Evolutionary conservation across 2,113 vertebrate genomes (phyloP), one percentile per base, ranked within the genome.

Genomic region (Eclectus roratus): DNA sequence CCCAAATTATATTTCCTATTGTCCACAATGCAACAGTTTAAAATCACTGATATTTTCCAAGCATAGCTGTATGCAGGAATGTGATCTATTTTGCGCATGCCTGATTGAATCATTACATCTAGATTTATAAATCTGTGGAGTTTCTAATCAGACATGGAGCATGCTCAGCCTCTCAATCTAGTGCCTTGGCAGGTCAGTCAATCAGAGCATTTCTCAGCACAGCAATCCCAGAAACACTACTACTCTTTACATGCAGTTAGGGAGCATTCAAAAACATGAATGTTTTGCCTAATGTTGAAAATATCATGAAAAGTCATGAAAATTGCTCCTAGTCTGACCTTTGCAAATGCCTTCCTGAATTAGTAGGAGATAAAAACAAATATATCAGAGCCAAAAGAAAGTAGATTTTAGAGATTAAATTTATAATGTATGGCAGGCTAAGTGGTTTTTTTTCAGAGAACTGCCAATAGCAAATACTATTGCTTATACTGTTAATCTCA

Each of bases 141-240:
- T 39, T 95, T 94, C 83, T 91, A 94, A 91, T 90, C 83, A 94
- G 94, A 68, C 64, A 49, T 0, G 49, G 52, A 88, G 52, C 53
- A 72, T 1, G 0, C 92, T 85, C 52, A 66, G 84, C 76, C 76
- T 84, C 85, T 94, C 93, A 78, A 33, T 93, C 80, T 72, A 68
- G 56, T 56, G 83, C 77, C 31, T 24, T 89, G 90, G 69, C 88
- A 96, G 92, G 85, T 81, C 88, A 91, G 90, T 92, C 88, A 91
- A 83, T 93, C 88, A 89, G 39, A 76, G 31, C 37, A 56, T 72
- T 90, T 88, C 79, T 79, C 72, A 86, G 39, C 47, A 65, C 31
- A 46, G 83, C 83, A 76, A 43, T 43, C 31, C 33, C 58, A 72
- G 72, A 78, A 12, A 65, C 19, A 19, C n/a, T 16, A 17, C 52